Evolutionary conservation across 2,888 invertebrate species (phyloP).

Genomic region (Apamea epomidion): DNA sequence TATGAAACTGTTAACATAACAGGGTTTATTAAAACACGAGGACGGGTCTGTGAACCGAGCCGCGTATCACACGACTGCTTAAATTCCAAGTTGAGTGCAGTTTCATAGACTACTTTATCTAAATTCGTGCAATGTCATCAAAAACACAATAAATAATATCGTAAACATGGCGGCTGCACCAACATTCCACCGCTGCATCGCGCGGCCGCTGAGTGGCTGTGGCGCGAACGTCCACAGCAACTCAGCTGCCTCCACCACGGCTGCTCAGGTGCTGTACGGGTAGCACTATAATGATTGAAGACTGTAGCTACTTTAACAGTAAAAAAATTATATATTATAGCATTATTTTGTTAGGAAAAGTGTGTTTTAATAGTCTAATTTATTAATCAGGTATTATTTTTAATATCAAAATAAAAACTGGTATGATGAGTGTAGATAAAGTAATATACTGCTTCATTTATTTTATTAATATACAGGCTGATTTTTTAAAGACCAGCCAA

Average conservation of each 20-base stretch:
- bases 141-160: neutral
- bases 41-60: neutral
- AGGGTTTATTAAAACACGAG: neutral
- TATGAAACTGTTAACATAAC: neutral
- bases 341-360: neutral
- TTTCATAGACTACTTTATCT: neutral
- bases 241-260: neutral
- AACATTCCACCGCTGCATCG: neutral
- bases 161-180: neutral
- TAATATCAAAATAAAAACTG: neutral
- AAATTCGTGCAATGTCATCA: neutral
- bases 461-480: neutral
- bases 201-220: too few relatives aligned
- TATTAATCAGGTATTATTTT: neutral
- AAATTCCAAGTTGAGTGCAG: neutral
- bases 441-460: neutral
- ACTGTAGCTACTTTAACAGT: too few relatives aligned
- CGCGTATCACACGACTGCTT: neutral
- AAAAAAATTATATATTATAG: too few relatives aligned
- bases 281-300: neutral
- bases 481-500: too few relatives aligned
- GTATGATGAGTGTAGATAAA: neutral
- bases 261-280: neutral
- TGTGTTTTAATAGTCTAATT: neutral
- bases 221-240: too few relatives aligned